Evolutionary conservation across 37 sponge, comb jelly and placozoan species (phyloP).

Genomic region (Theonella swinhoei): DNA sequence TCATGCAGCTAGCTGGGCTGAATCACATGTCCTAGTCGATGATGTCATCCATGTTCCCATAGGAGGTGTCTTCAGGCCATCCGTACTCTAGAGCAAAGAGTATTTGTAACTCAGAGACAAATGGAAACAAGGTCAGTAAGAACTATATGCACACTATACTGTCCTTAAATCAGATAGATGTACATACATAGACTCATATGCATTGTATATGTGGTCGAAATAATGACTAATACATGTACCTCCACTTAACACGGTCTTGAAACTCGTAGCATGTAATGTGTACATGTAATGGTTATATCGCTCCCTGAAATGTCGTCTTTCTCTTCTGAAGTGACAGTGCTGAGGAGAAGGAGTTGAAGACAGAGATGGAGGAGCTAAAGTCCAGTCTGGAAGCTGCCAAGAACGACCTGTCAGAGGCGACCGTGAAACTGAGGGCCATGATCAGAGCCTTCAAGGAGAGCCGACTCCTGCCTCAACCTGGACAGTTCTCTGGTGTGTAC

Average conservation of each 20-base stretch:
- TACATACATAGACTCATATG: background rate
- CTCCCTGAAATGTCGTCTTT: background rate
- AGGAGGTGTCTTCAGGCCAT: slow-evolving; percentile 54
- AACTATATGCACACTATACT: background rate
- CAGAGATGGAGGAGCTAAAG: slow-evolving; percentile 38
- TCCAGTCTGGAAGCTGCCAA: slow-evolving; percentile 48
- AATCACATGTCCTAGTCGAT: no score
- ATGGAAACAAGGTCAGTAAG: slow-evolving; percentile 25
- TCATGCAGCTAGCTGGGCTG: no score
- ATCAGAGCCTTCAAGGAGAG: slow-evolving; percentile 78
- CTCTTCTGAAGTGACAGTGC: background rate
- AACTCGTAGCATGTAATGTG: no score
- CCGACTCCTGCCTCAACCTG: slow-evolving; percentile 41
- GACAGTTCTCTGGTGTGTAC: background rate
- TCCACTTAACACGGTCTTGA: background rate
- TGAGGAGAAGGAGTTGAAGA: background rate
- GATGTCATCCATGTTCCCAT: no score
- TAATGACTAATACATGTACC: background rate
- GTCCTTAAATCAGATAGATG: background rate
- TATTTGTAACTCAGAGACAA: slow-evolving; percentile 49
- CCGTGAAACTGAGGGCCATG: slow-evolving; percentile 64
- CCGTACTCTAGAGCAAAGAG: slow-evolving; percentile 40
- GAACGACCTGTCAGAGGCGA: slow-evolving; percentile 52
- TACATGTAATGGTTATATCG: background rate
- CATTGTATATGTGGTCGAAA: background rate